Evolutionary conservation across 2,888 invertebrate genomes (phyloP).

Genomic region (Hipparchia semele): DNA sequence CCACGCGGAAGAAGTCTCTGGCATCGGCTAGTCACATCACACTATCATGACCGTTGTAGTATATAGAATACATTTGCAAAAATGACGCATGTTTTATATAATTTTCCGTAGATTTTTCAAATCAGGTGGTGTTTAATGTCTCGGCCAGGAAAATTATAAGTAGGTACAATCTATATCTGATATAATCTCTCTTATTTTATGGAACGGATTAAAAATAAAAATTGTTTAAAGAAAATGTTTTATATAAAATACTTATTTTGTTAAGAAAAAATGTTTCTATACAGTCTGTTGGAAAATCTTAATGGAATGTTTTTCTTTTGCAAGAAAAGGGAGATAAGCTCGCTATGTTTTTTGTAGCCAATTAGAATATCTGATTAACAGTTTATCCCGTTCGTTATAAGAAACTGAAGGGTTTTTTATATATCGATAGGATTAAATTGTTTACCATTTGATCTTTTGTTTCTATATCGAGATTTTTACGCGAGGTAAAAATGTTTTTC

Average conservation of each 20-base stretch:
- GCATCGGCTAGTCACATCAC: too few relatives aligned
- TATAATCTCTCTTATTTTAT: background rate
- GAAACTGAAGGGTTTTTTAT: constrained; percentile 37
- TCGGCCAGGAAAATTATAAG: background rate
- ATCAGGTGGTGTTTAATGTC: too few relatives aligned
- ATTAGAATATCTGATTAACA: constrained; percentile 42
- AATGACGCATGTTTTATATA: too few relatives aligned
- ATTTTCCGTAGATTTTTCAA: too few relatives aligned
- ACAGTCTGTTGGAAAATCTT: constrained; percentile 13
- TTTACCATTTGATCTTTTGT: constrained; percentile 32
- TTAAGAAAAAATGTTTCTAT: constrained; percentile 12
- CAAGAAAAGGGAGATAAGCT: constrained; percentile 22
- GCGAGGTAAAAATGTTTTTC: background rate
- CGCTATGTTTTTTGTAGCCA: constrained; percentile 33
- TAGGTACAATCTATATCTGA: background rate
- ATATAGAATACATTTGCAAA: too few relatives aligned
- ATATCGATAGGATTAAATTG: constrained; percentile 38
- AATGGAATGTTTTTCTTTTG: constrained; percentile 22
- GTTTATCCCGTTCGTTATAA: constrained; percentile 35
- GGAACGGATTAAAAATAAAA: constrained; percentile 5
- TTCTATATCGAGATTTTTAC: constrained; percentile 35
- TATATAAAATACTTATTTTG: constrained; percentile 2
- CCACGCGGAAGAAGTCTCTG: too few relatives aligned
- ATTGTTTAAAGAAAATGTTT: constrained; percentile 11
- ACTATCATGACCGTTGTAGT: too few relatives aligned